phyloP scores from a whole-genome alignment of 2,888 invertebrate species.

The Phengaris arion region DNA sequence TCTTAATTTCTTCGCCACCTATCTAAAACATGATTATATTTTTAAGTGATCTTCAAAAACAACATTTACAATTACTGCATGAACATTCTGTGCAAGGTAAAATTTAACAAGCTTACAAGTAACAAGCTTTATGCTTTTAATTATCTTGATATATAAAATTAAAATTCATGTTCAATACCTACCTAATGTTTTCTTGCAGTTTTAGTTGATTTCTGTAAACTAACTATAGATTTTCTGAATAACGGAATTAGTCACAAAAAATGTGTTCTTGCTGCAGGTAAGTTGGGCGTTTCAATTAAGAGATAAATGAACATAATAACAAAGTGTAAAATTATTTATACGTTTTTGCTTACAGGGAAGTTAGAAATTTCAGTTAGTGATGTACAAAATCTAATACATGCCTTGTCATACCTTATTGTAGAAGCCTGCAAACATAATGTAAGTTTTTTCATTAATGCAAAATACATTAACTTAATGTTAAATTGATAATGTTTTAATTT shows the following conservation, averaged over 20 bases:
- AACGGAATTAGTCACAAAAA: constrained; percentile 83
- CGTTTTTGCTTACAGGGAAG: constrained; percentile 73
- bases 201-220: constrained; percentile 84
- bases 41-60: constrained; percentile 69
- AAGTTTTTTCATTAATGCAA: constrained; percentile 41
- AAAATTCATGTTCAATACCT: neutral
- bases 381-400: constrained; percentile 84
- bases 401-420: constrained; percentile 85
- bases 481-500: no score
- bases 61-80: constrained; percentile 61
- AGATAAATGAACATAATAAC: neutral
- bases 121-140: no score
- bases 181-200: constrained; percentile 67
- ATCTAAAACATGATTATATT: constrained; percentile 69
- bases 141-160: neutral
- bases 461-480: no score
- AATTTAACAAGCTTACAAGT: neutral
- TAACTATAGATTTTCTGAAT: constrained; percentile 82
- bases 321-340: neutral
- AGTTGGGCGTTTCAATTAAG: neutral
- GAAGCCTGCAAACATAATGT: constrained; percentile 86
- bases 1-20: neutral
- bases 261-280: constrained; percentile 81
- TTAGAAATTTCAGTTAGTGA: constrained; percentile 73
- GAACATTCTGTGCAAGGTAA: constrained; percentile 64